Base-by-base conservation (phyloP, 2,113 vertebrate species). In the Macquaria australasica region DNA sequence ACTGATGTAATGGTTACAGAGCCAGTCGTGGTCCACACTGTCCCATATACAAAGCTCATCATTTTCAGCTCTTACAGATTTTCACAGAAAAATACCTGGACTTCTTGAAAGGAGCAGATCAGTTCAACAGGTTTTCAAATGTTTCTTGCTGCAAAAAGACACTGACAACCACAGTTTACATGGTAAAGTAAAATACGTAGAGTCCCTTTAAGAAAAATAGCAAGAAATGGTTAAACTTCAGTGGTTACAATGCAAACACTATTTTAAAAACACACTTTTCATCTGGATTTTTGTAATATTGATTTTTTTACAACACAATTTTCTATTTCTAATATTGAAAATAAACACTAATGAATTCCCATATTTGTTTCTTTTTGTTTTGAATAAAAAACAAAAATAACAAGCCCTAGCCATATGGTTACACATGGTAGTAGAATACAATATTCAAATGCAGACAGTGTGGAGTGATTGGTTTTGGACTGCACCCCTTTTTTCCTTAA, bases 1-100 rank as follows among this genome's bases (percentile, higher is more conserved):
- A 23, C 74, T 92, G 91, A 94, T 93, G 91, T 92, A 94, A 93
- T 0, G 60, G 59, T 91, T 93, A 87, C 90, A 80, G 72, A 34
- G 62, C 2, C 75, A 20, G 71, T 45, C 41, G n/a, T 23, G 51
- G 14, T 45, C 73, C 62, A 28, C 31, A 1, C 63, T 16, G 63
- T 81, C 74, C 68, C 64, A 43, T 23, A 64, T 51, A 50, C 55
- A 59, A 20, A 77, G 31, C 3, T 50, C 64, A 50, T 59, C 43
- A 1, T 21, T 66, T 48, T 59, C 31, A 43, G 63, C 21, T 55
- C 16, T 20, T 20, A 11, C 15, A 11, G 31, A 31, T 16, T 82
- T 76, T 58, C n/a, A 56, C 48, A 16, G 14, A 50, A 79, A 71
- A 84, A 71, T 45, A 53, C 69, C 34, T 14, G 8, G 5, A 60